A percentile compares a stretch with the other conserved stretches of the same genome.
These are phyloP conservation scores for Vidua macroura DNA, from an alignment of 2,113 vertebrate species.

Conservation along the genomic window DNA sequence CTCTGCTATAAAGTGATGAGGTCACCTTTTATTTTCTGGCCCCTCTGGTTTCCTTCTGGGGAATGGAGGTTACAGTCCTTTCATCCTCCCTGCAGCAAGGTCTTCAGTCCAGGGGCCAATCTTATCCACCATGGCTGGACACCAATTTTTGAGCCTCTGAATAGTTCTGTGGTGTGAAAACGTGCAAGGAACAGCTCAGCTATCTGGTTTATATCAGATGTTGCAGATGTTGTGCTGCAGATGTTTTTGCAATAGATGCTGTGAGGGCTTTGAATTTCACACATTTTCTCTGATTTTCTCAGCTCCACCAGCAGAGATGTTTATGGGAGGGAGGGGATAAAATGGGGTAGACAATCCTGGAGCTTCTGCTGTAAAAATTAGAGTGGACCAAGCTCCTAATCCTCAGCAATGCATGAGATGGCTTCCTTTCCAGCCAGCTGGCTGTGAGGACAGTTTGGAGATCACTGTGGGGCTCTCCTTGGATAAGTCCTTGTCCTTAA, in stretches of 20 bases:
- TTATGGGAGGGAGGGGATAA: neutral
- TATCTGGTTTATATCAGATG: neutral
- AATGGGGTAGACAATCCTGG: neutral
- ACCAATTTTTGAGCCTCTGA: neutral
- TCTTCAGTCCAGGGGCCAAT: neutral
- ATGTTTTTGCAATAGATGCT: neutral
- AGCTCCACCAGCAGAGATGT: neutral
- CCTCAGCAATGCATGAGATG: neutral
- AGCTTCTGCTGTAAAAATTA: neutral
- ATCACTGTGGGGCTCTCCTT: neutral
- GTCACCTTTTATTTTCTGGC: neutral
- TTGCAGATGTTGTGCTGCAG: neutral
- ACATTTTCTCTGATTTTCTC: neutral
- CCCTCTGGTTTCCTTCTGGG: neutral
- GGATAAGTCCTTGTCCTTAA: conserved; percentile 7
- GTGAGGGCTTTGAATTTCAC: neutral
- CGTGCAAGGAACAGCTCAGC: neutral
- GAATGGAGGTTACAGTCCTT: neutral
- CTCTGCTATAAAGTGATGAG: neutral
- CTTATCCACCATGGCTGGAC: neutral
- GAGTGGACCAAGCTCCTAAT: neutral
- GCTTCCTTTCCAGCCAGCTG: neutral
- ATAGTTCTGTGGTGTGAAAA: neutral
- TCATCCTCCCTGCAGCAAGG: neutral
- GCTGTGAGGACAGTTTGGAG: neutral